These are phyloP conservation scores for Hylia prasina DNA, from an alignment of 2,113 vertebrate genomes.

Conservation along the genomic window DNA sequence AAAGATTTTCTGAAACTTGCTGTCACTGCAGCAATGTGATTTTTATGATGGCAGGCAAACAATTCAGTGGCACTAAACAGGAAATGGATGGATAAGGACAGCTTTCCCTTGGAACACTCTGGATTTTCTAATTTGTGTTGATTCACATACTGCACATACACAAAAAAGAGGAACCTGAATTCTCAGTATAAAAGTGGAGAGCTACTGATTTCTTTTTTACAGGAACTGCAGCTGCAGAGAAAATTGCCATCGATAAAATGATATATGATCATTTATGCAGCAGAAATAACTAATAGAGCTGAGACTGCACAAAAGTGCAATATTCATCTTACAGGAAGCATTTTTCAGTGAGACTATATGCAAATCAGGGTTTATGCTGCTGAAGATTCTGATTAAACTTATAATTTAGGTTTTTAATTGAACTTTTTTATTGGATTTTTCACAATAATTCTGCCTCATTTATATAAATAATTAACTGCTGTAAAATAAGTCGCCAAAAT, in stretches of 20 bases:
- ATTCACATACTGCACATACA: neutral
- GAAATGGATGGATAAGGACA: neutral
- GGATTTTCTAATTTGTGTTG: neutral
- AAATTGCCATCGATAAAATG: constrained; percentile 57
- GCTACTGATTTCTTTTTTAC: neutral
- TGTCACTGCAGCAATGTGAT: neutral
- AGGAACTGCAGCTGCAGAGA: constrained; percentile 38
- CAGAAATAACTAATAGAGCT: constrained; percentile 59
- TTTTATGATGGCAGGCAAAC: neutral
- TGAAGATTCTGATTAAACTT: constrained; percentile 61
- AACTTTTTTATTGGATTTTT: constrained; percentile 63
- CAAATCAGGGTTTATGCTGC: constrained; percentile 49
- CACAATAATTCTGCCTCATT: constrained; percentile 55
- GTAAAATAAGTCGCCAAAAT: constrained; percentile 53
- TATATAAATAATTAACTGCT: constrained; percentile 63
- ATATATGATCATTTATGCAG: constrained; percentile 48
- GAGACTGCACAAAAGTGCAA: constrained; percentile 44
- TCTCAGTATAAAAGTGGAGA: neutral
- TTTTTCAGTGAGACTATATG: constrained; percentile 64
- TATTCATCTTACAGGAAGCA: constrained; percentile 38
- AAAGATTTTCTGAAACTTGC: neutral
- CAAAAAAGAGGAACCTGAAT: neutral
- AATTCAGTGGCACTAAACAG: neutral
- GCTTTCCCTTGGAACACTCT: neutral
- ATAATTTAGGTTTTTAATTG: constrained; percentile 69